phyloP scores from a whole-genome alignment of 1,140 invertebrate species.

The Heliothis virescens region DNA sequence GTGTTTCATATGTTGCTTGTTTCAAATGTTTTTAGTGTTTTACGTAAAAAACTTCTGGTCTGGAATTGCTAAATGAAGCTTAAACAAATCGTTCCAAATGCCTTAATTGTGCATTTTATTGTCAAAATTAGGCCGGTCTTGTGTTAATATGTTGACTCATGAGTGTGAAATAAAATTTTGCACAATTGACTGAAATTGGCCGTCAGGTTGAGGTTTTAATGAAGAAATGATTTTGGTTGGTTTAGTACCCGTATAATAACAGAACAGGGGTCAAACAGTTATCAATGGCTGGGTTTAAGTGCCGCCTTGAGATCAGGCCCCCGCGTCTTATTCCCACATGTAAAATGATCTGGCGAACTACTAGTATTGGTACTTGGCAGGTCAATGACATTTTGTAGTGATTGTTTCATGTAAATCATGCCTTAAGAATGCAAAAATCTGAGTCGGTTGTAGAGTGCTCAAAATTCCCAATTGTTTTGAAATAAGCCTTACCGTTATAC shows the following conservation, averaged over 20 bases:
- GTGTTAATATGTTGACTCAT: slow-evolving; percentile 36
- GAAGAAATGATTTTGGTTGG: not conserved
- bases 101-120: slow-evolving; percentile 25
- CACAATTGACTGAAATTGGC: slow-evolving; percentile 45
- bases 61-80: not conserved
- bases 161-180: slow-evolving; percentile 37
- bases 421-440: not conserved
- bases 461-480: no score
- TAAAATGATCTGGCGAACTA: slow-evolving; percentile 63
- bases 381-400: slow-evolving; percentile 60
- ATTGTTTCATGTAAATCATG: not conserved
- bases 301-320: slow-evolving; percentile 58
- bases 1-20: no score
- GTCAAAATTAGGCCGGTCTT: slow-evolving; percentile 15
- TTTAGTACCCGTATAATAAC: slow-evolving; percentile 17
- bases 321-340: slow-evolving; percentile 65
- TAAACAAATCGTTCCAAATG: slow-evolving; percentile 24
- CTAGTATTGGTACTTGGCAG: slow-evolving; percentile 55
- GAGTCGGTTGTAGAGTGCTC: no score
- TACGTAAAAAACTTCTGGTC: not conserved
- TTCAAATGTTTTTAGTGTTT: not conserved
- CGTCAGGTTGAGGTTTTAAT: slow-evolving; percentile 36
- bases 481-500: no score
- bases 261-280: slow-evolving; percentile 46
- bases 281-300: slow-evolving; percentile 65